Conservation (phyloP, 2,113 vertebrate genomes). For the Rhinoptilus africanus region DNA sequence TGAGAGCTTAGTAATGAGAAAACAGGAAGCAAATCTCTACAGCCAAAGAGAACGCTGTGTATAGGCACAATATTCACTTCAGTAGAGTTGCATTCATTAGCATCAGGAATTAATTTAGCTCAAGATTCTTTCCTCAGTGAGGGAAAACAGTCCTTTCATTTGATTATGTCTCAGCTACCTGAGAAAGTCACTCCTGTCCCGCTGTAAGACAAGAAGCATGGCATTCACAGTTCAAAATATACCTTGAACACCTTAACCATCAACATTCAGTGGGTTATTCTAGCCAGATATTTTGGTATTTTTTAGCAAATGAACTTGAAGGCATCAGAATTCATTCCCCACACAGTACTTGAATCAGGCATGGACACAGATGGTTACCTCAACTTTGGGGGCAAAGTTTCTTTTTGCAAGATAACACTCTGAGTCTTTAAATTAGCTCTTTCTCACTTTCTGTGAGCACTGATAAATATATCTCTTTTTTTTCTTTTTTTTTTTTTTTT, state of each 20-base stretch:
- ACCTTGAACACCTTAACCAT: background rate
- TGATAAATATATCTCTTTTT: background rate
- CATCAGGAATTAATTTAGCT: background rate
- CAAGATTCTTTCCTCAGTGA: background rate
- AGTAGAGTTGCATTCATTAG: background rate
- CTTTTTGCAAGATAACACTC: constrained; percentile 29
- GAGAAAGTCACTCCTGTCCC: background rate
- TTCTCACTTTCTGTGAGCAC: background rate
- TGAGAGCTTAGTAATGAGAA: background rate
- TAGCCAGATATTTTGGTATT: background rate
- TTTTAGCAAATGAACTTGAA: background rate
- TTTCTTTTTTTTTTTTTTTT: background rate
- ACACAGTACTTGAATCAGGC: constrained; percentile 8
- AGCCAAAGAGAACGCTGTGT: background rate
- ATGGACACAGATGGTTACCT: constrained; percentile 59
- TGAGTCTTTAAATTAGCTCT: constrained; percentile 16
- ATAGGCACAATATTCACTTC: background rate
- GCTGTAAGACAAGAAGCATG: background rate
- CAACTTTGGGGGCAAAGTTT: constrained; percentile 27
- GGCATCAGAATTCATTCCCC: constrained; percentile 24
- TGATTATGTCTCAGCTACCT: background rate
- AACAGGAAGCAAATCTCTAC: background rate
- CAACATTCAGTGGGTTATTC: background rate
- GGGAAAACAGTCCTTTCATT: background rate
- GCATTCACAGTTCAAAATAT: background rate